Base-by-base conservation (phyloP, 1,140 invertebrate species). In the Bradysia coprophila region DNA sequence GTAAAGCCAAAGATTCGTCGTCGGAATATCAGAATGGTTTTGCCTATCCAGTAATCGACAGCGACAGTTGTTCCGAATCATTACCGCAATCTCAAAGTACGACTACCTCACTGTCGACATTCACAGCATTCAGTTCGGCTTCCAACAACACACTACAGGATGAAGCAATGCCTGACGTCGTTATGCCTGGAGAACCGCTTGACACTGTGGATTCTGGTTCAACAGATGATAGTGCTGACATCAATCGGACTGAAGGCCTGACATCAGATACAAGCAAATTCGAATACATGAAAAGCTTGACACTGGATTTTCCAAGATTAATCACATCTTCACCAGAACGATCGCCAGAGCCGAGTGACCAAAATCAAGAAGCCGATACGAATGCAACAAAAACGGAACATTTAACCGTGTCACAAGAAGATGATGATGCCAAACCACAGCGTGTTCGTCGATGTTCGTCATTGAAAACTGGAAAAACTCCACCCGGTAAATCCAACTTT, bases 391-490 rank as follows among this genome's bases (percentile, higher is more conserved):
- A 28, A 28, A 28, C 24, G 13, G 24, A 28, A 28, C 36, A 38
- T 38, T 38, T 20, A 21, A 54, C 57, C 5, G 54, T 53, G 2
- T 52, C 59, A 11, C 53, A 54, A 2, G 52, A 59, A 10, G 52
- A 61, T 10, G 60, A 66, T 3, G 65, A 65, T 48, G 67, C 71
- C 33, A 55, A 65, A 44, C 73, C 72, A 1, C 75, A 74, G 23
- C 61, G 78, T 39, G 69, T 87, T 5, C 66, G 78, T 23, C 66
- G 87, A 40, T 84, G 79, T 55, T 88, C 88, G 0, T 93, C 87
- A 0, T 59, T 95, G 13, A 93, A 90, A 65, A 81, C 80, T 1
- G 81, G 84, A 1, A 93, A 93, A 64, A 92, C 87, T 0, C 88
- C 89, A 18, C 89, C 89, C 0, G 83, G n/a, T n/a, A n/a, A n/a